A percentile compares a stretch with the other conserved stretches of the same genome.
Evolutionary conservation across 2,797 vertebrate species (phyloP).

Genomic region (Coregonus sp.): DNA sequence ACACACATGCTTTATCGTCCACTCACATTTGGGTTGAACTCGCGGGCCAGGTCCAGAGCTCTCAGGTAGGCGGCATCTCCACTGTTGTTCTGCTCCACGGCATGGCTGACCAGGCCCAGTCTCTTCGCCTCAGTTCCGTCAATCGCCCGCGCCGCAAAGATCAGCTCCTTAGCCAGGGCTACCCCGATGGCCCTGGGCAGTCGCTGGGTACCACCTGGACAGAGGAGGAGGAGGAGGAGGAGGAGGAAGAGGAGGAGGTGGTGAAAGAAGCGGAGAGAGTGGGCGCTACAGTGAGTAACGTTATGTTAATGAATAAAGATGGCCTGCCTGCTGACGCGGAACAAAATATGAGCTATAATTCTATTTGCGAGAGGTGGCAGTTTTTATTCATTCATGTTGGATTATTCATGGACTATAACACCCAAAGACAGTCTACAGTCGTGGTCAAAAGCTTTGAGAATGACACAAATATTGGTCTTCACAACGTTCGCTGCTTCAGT

Average conservation of each 20-base stretch:
- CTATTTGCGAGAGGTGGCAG: not conserved
- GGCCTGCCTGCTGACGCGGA: not conserved
- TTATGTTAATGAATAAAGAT: not conserved
- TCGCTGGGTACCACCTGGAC: slow-evolving; percentile 90
- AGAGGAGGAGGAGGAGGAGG: not conserved
- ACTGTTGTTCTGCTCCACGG: slow-evolving; percentile 87
- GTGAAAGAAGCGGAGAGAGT: not conserved
- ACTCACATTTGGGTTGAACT: slow-evolving; percentile 94
- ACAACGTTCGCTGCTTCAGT: too few relatives aligned
- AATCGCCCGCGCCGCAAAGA: slow-evolving; percentile 88
- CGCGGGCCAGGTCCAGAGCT: slow-evolving; percentile 87
- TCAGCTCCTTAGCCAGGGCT: slow-evolving; percentile 92
- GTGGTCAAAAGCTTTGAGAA: too few relatives aligned
- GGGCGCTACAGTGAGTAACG: too few relatives aligned
- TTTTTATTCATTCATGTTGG: too few relatives aligned
- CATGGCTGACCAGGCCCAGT: slow-evolving; percentile 88
- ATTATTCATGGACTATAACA: not conserved
- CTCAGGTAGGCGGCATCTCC: slow-evolving; percentile 92
- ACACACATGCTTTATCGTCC: not conserved
- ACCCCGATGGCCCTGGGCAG: slow-evolving; percentile 87
- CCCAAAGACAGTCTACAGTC: not conserved
- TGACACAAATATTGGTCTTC: too few relatives aligned
- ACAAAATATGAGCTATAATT: not conserved
- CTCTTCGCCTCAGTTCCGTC: slow-evolving; percentile 86
- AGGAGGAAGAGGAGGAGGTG: too few relatives aligned